Evolutionary conservation across 1,140 invertebrate genomes (phyloP), one percentile per base, ranked within the genome.

Genomic region (Berghia stephanieae): DNA sequence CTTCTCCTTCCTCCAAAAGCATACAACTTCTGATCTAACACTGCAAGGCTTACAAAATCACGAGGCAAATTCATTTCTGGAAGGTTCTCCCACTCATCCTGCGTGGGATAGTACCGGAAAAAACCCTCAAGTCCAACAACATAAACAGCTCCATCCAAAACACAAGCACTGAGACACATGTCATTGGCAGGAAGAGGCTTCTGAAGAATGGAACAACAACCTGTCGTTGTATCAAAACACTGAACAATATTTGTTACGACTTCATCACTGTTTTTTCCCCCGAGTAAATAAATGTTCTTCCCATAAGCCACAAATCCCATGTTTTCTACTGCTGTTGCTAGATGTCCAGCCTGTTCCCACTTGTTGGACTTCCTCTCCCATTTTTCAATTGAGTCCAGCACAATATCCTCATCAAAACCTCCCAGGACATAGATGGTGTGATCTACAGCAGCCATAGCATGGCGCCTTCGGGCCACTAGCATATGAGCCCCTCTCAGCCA

Each of bases 61-160:
- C 86, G 55, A 1, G 84, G 80, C 77, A 82, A 83, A 18, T 79
- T 81, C 83, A 86, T 82, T 66, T 86, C 85, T 10, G 84, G 81
- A 2, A 87, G 75, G 40, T 86, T 80, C 24, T 86, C 84, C 85
- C 85, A 87, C 40, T 68, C 79, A 49, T 85, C 83, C 5, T 81
- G 69, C 21, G 80, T 72, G 13, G 86, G 86, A 13, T 77, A 74
- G 69, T 82, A 87, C 36, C 82, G 66, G 71, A 87, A 87, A 34
- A 85, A 84, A 13, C 86, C 86, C 74, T 87, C 86, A n/a, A 87
- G 77, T n/a, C 86, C 86, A 43, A 86, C 81, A 3, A 87, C 83
- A 74, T 87, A 87, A 46, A 87, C 84, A 46, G 82, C 78, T 40
- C 75, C 80, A 75, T 87, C 86, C 16, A 87, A 77, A 1, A 86